Evolutionary conservation across 2,113 vertebrate genomes (phyloP).

Genomic region (Mus spicilegus): DNA sequence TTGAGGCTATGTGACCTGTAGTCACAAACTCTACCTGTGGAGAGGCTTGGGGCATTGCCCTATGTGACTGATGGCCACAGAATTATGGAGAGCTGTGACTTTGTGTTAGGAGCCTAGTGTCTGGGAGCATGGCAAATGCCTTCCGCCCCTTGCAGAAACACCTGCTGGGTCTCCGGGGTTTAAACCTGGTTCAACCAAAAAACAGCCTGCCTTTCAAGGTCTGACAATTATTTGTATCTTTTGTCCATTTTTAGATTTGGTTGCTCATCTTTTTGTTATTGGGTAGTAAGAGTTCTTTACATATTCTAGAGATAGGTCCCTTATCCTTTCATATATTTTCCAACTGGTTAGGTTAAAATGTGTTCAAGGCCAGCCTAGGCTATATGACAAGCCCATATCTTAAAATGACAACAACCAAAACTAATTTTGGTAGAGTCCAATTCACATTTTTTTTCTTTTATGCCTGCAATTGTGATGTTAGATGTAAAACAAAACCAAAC

Average conservation of each 20-base stretch:
- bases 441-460: not conserved
- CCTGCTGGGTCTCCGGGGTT: too few species aligned
- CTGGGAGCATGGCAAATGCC: too few species aligned
- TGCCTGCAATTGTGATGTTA: not conserved
- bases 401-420: not conserved
- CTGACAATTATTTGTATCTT: not conserved
- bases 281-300: not conserved
- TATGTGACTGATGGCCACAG: too few species aligned
- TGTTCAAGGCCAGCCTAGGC: not conserved
- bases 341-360: not conserved
- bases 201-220: too few species aligned
- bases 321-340: not conserved
- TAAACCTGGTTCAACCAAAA: too few species aligned
- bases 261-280: constrained; percentile 35
- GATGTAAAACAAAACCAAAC: not conserved
- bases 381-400: not conserved
- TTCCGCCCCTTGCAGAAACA: too few species aligned
- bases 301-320: not conserved
- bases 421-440: not conserved
- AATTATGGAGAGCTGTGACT: too few species aligned
- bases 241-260: not conserved
- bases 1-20: too few species aligned
- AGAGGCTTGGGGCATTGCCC: too few species aligned
- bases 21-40: too few species aligned
- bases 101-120: too few species aligned